A percentile compares a stretch with the other conserved stretches of the same genome.
Evolutionary conservation across 2,113 vertebrate species (phyloP).

Genomic region (Pelecanoides urinatrix): DNA sequence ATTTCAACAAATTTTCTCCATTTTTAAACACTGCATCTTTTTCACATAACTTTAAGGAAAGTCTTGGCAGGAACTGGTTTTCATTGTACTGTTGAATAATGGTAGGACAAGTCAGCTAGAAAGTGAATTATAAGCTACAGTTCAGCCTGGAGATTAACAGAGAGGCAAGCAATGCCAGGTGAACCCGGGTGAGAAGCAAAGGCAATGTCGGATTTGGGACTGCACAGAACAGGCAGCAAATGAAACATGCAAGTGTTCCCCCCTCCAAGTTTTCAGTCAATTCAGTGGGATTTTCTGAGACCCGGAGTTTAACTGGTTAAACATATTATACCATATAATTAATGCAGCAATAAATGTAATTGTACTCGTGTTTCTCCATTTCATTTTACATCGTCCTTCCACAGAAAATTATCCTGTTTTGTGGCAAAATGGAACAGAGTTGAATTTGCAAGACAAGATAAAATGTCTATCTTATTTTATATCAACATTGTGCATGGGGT

Average conservation of each 20-base stretch:
- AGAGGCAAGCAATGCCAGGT: background rate
- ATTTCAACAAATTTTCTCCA: background rate
- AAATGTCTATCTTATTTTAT: background rate
- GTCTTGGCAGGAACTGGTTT: background rate
- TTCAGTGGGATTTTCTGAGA: background rate
- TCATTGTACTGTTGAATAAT: background rate
- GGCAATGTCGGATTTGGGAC: background rate
- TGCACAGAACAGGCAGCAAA: background rate
- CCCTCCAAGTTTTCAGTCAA: background rate
- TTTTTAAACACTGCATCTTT: background rate
- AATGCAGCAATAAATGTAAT: background rate
- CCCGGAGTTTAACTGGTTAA: background rate
- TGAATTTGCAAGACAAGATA: background rate
- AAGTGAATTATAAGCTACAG: background rate
- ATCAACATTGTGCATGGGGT: rapidly evolving
- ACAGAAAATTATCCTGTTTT: background rate
- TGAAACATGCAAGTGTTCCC: background rate
- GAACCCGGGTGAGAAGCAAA: background rate
- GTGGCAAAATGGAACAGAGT: background rate
- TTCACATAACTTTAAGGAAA: background rate
- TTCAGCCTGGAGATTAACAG: background rate
- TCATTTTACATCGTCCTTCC: background rate
- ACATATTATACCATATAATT: background rate
- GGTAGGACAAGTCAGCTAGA: background rate
- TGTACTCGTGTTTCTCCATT: background rate